phyloP scores from a whole-genome alignment of 1,140 invertebrate genomes.

The Drosophila ironensis region DNA sequence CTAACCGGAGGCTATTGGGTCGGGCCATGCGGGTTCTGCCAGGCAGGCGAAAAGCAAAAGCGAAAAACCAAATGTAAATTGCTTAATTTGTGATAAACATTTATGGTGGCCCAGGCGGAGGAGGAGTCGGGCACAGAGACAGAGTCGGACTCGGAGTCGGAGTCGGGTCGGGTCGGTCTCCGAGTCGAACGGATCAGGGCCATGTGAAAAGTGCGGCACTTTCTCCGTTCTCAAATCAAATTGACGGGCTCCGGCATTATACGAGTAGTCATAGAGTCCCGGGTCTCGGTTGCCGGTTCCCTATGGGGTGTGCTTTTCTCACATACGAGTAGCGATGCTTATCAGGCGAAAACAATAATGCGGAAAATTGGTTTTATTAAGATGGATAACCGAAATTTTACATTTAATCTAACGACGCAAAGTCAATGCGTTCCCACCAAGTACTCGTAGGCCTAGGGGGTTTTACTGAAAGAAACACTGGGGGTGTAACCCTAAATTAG shows the following conservation, averaged over 20 bases:
- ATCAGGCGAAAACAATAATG: conserved; percentile 33
- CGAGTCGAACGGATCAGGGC: conserved; percentile 24
- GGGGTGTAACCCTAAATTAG: too few relatives aligned
- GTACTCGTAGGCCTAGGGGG: neutral
- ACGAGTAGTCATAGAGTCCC: too few relatives aligned
- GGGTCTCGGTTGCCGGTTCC: neutral
- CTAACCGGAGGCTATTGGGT: conserved; percentile 11
- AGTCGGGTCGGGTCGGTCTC: neutral
- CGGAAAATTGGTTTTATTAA: conserved; percentile 47
- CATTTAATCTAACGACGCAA: conserved; percentile 16
- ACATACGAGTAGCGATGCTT: conserved; percentile 19
- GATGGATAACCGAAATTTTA: conserved; percentile 40
- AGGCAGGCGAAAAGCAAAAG: too few relatives aligned
- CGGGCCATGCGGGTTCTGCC: conserved; percentile 54
- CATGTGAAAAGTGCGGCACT: conserved; percentile 73
- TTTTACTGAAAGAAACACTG: neutral
- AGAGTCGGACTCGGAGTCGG: neutral
- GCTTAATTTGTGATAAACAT: conserved; percentile 73
- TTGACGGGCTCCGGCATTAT: conserved; percentile 13
- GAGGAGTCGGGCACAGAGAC: neutral
- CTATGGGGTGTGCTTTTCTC: conserved; percentile 20
- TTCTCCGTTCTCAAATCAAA: conserved; percentile 54
- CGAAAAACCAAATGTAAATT: conserved; percentile 68
- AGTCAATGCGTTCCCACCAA: conserved; percentile 6
- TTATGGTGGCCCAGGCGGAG: conserved; percentile 54